Percentiles rank a stretch among this genome's conserved stretches.
Conservation (phyloP, 1,140 invertebrate species). For the Physella acuta region DNA sequence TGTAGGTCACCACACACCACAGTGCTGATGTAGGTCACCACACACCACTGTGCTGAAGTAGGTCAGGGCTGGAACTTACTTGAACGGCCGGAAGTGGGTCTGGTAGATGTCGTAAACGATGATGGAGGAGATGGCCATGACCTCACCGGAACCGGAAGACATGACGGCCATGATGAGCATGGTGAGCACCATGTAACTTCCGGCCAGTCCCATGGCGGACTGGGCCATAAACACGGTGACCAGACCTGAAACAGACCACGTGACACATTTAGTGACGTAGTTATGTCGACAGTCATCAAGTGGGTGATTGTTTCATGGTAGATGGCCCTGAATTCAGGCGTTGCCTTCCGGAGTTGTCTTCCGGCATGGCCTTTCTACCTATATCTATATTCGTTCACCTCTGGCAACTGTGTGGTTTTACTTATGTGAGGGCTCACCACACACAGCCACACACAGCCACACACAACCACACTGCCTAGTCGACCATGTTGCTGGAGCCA, state of each 20-base stretch:
- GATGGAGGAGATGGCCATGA: constrained; percentile 60
- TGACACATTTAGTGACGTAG: not conserved
- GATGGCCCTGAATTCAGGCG: not conserved
- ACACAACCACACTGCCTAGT: too few species aligned
- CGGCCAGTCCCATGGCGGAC: constrained; percentile 35
- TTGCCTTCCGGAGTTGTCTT: not conserved
- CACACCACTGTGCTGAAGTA: too few species aligned
- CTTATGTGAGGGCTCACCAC: too few species aligned
- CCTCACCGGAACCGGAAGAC: constrained; percentile 56
- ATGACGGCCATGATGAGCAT: constrained; percentile 52
- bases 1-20: too few species aligned
- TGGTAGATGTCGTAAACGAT: constrained; percentile 60
- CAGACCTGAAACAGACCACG: constrained; percentile 34
- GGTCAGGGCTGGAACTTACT: too few species aligned
- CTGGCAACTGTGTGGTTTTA: too few species aligned
- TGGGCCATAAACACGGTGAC: constrained; percentile 46
- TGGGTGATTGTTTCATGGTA: not conserved
- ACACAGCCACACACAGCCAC: too few species aligned
- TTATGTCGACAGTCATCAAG: not conserved
- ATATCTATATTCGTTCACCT: too few species aligned
- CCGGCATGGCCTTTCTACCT: not conserved
- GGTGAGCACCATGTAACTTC: constrained; percentile 41
- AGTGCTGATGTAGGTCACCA: too few species aligned
- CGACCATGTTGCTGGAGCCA: too few species aligned
- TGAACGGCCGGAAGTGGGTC: constrained; percentile 42